Conservation (phyloP, 2,113 vertebrate species). For the Oenanthe oenanthe region DNA sequence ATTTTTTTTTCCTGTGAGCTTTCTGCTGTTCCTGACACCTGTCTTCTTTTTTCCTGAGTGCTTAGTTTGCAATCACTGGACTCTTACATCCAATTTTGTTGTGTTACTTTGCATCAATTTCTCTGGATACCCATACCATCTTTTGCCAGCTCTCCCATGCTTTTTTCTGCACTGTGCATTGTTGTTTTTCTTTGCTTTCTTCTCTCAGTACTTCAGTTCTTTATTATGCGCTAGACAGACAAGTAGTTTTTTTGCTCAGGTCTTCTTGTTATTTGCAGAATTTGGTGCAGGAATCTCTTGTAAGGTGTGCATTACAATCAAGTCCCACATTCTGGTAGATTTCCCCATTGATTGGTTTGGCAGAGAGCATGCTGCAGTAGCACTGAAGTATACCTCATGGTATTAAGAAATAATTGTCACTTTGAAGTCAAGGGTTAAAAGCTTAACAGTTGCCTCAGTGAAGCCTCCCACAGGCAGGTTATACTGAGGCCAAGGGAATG, state of each 20-base stretch:
- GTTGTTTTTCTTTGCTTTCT: not conserved
- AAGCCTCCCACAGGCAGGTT: not conserved
- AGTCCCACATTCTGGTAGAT: not conserved
- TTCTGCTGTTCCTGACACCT: not conserved
- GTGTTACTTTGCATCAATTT: not conserved
- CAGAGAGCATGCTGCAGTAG: not conserved
- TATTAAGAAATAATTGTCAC: not conserved
- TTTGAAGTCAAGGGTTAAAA: not conserved
- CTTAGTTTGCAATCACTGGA: not conserved
- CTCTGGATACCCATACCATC: not conserved
- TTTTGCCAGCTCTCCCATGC: not conserved
- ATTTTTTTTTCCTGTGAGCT: not conserved
- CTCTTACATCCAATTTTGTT: not conserved
- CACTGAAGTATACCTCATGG: rapidly evolving
- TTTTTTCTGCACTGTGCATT: not conserved
- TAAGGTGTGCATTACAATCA: not conserved
- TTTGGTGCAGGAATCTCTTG: not conserved
- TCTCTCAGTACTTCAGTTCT: not conserved
- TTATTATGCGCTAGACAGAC: not conserved
- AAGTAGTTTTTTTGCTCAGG: not conserved
- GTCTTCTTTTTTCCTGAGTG: not conserved
- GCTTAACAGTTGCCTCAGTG: not conserved
- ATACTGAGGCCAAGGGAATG: not conserved
- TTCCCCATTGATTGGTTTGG: not conserved
- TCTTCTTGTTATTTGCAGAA: not conserved